These are phyloP conservation scores for Sphaerodactylus townsendi DNA, from an alignment of 2,113 vertebrate genomes.

Conservation along the genomic window DNA sequence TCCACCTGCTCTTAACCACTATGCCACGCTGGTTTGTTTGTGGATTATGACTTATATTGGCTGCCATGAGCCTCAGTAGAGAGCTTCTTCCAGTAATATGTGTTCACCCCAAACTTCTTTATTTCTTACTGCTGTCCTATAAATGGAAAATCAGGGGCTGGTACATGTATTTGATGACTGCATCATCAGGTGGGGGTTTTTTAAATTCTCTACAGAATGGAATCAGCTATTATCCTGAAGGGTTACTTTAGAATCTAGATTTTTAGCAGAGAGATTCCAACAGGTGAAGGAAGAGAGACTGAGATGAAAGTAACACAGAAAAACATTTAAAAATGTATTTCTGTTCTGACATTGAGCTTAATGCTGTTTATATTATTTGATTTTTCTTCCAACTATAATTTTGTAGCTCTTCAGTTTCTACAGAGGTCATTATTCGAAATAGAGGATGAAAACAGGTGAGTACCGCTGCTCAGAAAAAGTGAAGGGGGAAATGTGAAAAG, in stretches of 20 bases:
- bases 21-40: no score
- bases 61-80: neutral
- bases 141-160: no score
- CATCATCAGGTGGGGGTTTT: neutral
- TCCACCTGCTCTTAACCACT: no score
- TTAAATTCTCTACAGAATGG: neutral
- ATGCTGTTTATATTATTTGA: neutral
- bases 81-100: neutral
- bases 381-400: neutral
- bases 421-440: conserved; percentile 79
- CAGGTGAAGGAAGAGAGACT: neutral
- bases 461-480: conserved; percentile 32
- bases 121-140: neutral
- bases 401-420: conserved; percentile 87
- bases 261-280: neutral
- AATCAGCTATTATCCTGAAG: neutral
- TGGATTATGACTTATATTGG: neutral
- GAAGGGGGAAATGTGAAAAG: neutral
- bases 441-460: conserved; percentile 86
- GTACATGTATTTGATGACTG: no score
- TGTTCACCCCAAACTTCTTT: neutral
- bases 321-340: no score
- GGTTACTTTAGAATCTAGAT: neutral
- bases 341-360: neutral
- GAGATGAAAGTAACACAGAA: neutral